phyloP scores from a whole-genome alignment of 2,113 vertebrate species.

The Cnemophilus loriae region DNA sequence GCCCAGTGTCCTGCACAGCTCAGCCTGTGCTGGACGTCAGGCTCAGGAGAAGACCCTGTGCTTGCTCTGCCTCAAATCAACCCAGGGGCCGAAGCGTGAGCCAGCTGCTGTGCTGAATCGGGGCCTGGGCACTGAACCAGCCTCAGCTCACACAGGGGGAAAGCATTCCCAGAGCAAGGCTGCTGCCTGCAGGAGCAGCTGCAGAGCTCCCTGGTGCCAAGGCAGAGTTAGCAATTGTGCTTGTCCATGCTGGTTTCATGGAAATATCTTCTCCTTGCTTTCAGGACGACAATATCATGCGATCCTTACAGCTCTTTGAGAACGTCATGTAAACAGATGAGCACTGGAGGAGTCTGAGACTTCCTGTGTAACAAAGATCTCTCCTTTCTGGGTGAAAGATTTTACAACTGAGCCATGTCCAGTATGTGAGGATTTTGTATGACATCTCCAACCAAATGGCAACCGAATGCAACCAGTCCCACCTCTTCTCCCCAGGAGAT shows the following conservation, averaged over 20 bases:
- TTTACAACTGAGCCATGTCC: constrained; percentile 58
- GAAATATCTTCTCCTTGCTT: neutral
- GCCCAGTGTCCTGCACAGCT: neutral
- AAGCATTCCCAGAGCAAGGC: neutral
- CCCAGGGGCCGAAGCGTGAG: neutral
- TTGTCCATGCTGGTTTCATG: neutral
- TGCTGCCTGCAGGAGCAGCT: neutral
- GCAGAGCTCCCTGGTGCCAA: neutral
- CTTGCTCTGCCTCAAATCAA: neutral
- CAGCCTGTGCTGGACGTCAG: neutral
- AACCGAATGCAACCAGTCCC: constrained; percentile 30
- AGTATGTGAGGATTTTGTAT: constrained; percentile 61
- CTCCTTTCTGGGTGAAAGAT: constrained; percentile 61
- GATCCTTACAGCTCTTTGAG: constrained; percentile 95
- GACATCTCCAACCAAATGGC: constrained; percentile 30
- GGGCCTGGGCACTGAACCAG: neutral
- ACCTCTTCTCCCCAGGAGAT: constrained; percentile 40
- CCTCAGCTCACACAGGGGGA: neutral
- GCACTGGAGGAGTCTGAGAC: constrained; percentile 42
- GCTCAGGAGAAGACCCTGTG: neutral
- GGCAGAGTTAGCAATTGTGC: neutral
- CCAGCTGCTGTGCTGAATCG: neutral
- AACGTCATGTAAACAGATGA: constrained; percentile 85
- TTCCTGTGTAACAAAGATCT: constrained; percentile 23
- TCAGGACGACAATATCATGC: constrained; percentile 97